These are phyloP conservation scores for Eristalinus aeneus DNA, from an alignment of 2,888 invertebrate genomes.

Conservation along the genomic window DNA sequence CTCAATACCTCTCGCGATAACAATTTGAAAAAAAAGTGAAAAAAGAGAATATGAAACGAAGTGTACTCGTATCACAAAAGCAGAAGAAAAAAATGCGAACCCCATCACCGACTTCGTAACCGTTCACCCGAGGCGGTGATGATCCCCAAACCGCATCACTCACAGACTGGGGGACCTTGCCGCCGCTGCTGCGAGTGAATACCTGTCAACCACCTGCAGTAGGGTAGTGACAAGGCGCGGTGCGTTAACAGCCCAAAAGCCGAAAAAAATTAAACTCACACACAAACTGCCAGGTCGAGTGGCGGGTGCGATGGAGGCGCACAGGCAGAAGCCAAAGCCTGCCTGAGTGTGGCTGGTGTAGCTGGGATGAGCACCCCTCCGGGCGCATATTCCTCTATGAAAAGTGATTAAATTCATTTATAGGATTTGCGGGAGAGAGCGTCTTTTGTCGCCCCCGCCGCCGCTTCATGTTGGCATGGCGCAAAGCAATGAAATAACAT, in stretches of 20 bases:
- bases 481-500: constrained; percentile 58
- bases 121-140: constrained; percentile 1
- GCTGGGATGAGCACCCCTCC: constrained; percentile 9
- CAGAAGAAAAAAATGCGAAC: not conserved
- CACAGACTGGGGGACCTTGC: constrained; percentile 1
- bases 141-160: constrained; percentile 41
- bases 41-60: not conserved
- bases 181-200: not conserved
- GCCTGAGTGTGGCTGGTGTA: not conserved
- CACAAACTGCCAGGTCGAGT: not conserved
- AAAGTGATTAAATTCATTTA: constrained; percentile 71
- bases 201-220: constrained; percentile 34
- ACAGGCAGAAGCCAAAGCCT: not conserved
- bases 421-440: constrained; percentile 57
- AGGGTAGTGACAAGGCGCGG: not conserved
- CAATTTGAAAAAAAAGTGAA: constrained; percentile 32
- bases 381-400: constrained; percentile 47
- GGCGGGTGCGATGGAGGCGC: not conserved
- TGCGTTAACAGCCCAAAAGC: not conserved
- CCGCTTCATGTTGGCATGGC: not conserved
- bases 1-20: constrained; percentile 2
- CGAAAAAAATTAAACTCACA: not conserved
- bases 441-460: constrained; percentile 54
- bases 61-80: not conserved
- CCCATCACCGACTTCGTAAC: not conserved